Evolutionary conservation across 2,113 vertebrate genomes (phyloP), one percentile per base, ranked within the genome.

Genomic region (Gymnocephalus cernua): DNA sequence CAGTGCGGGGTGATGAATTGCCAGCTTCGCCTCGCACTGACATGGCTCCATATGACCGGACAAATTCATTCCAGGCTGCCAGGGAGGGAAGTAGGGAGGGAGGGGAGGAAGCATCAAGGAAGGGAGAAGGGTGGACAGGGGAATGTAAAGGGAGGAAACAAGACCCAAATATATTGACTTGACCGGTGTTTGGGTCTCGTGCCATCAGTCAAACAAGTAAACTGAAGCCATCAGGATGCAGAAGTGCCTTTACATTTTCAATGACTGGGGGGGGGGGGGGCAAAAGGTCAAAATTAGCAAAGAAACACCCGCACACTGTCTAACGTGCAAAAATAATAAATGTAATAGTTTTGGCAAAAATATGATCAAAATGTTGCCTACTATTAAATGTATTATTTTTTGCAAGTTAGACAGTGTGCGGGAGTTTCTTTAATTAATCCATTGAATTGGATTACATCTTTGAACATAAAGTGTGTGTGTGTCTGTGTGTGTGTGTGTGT

Each of bases 1-100:
- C 67, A 15, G 71, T 3, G 16, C 61, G 1, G 74, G 59, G 83
- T 95, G 94, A 94, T 94, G 90, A 90, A 94, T 95, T 91, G 91
- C 92, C 66, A 51, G 58, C 83, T 54, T 68, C 82, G 82, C 69
- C 85, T 79, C 74, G 66, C 74, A 51, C 85, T 91, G 90, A 92
- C 89, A 84, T 83, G 73, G 82, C 88, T 91, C 91, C 88, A 89
- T 91, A 89, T 88, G 90, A 93, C 81, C 87, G 66, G 86, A 86
- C 88, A 92, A 92, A 91, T 91, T 92, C 85, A 94, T 94, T 94
- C 78, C 85, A 73, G 63, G 73, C 66, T 63, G 76, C 18, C 18
- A 19, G 50, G 59, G 80, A 47, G 50, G 66, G 54, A 57, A 45
- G 65, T 48, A 50, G 18, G 65, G 25, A 19, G 62, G 21, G 69